Evolutionary conservation across 2,888 invertebrate genomes (phyloP).

Genomic region (Trileptium ribeirensis): DNA sequence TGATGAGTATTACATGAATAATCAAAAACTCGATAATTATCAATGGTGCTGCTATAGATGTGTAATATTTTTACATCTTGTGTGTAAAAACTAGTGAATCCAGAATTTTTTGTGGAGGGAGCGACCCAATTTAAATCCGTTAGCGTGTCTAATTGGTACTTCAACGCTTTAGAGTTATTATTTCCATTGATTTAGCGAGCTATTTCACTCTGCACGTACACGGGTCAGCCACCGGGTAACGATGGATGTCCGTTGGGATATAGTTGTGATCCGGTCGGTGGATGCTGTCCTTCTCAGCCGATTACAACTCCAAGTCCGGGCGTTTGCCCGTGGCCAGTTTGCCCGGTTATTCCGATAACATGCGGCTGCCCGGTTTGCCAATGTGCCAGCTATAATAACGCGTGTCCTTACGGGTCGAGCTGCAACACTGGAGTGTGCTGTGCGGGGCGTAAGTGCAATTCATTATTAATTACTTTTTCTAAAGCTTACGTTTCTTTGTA

Average conservation of each 20-base stretch:
- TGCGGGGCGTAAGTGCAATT: conserved; percentile 24
- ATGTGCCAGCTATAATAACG: conserved; percentile 43
- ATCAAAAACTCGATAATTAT: no score
- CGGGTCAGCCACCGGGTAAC: neutral
- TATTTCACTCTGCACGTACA: neutral
- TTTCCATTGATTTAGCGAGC: neutral
- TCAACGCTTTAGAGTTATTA: no score
- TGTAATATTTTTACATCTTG: no score
- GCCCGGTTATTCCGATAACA: neutral
- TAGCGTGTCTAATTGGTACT: no score
- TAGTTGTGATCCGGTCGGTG: neutral
- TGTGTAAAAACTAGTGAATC: no score
- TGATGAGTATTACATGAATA: no score
- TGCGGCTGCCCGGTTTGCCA: conserved; percentile 41
- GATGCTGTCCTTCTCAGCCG: neutral
- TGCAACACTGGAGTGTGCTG: conserved; percentile 48
- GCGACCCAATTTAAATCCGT: no score
- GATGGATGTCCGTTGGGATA: neutral
- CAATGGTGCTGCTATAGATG: no score
- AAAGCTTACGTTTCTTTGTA: no score
- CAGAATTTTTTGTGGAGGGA: no score
- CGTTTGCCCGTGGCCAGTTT: neutral
- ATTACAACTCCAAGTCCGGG: neutral
- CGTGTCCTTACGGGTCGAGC: conserved; percentile 42
- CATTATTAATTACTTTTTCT: no score